A percentile compares a stretch with the other conserved stretches of the same genome.
Evolutionary conservation across 2,113 vertebrate species (phyloP).

Genomic region (Phoenicopterus ruber): DNA sequence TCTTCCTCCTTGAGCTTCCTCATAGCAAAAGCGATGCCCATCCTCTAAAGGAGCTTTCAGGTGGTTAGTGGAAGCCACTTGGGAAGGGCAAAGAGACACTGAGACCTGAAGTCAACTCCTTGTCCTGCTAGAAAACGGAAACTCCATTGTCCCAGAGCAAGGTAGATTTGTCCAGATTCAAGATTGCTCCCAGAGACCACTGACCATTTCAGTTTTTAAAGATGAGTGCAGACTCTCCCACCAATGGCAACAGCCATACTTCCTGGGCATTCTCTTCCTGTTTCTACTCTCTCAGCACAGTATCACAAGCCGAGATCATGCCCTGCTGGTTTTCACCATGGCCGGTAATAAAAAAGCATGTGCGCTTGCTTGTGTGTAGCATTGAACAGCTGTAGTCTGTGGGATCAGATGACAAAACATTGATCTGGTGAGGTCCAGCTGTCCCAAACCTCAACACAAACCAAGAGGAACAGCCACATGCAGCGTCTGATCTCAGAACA

Average conservation of each 20-base stretch:
- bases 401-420: not conserved
- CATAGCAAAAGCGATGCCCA: not conserved
- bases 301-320: not conserved
- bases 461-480: not conserved
- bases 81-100: not conserved
- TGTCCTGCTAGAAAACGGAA: not conserved
- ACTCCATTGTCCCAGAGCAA: not conserved
- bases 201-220: not conserved
- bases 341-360: not conserved
- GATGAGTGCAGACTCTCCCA: not conserved
- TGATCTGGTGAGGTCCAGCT: not conserved
- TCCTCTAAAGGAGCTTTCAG: not conserved
- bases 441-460: not conserved
- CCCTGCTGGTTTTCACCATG: not conserved
- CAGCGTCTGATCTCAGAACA: not conserved
- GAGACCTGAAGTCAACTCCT: not conserved
- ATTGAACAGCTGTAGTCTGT: not conserved
- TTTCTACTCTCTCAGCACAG: not conserved
- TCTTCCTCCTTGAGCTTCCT: not conserved
- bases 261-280: not conserved
- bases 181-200: fast-evolving
- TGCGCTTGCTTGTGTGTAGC: fast-evolving
- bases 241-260: not conserved
- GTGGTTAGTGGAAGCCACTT: not conserved
- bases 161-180: not conserved